These are phyloP conservation scores for Andrena dorsata DNA, from an alignment of 2,888 invertebrate species.

Conservation along the genomic window DNA sequence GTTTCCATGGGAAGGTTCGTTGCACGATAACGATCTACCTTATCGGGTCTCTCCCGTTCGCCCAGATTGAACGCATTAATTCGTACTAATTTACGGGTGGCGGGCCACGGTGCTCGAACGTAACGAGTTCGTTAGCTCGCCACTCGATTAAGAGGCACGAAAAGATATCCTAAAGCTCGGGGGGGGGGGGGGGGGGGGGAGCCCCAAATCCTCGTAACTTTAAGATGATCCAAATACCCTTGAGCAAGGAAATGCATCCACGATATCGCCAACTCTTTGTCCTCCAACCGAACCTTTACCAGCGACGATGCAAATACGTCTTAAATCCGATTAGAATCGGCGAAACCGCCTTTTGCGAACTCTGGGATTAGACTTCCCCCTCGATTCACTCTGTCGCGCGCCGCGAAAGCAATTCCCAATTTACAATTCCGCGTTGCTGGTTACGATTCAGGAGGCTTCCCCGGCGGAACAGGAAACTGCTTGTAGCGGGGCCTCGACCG, in stretches of 20 bases:
- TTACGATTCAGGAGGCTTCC: background rate
- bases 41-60: background rate
- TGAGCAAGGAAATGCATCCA: background rate
- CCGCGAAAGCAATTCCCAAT: background rate
- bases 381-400: background rate
- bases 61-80: slow-evolving; percentile 22
- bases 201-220: slow-evolving; percentile 32
- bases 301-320: background rate
- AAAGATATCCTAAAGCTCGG: background rate
- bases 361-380: background rate
- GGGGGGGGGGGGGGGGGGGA: background rate
- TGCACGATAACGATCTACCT: background rate
- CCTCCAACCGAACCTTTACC: background rate
- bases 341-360: background rate
- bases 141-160: background rate
- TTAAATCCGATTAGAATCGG: slow-evolving; percentile 11
- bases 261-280: slow-evolving; percentile 7
- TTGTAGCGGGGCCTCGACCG: background rate
- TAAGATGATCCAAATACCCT: slow-evolving; percentile 29
- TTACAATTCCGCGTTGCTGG: background rate
- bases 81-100: slow-evolving; percentile 9
- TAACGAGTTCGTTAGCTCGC: slow-evolving; percentile 44
- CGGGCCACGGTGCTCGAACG: slow-evolving; percentile 23
- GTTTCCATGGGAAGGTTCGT: background rate
- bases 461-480: background rate